Conservation (phyloP, 2,888 invertebrate genomes). For the Arctia plantaginis region DNA sequence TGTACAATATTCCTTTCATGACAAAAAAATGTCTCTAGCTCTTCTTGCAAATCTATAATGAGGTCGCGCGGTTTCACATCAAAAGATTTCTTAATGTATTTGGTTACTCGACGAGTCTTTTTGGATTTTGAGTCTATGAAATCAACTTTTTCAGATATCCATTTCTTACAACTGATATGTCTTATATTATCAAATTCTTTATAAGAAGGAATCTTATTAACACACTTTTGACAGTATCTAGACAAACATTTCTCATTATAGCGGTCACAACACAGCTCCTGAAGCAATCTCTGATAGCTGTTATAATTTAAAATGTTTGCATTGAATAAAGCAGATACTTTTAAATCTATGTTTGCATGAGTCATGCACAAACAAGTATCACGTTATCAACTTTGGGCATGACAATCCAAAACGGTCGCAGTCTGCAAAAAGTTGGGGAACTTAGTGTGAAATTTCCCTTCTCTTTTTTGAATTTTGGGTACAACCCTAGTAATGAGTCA, state of each 20-base stretch:
- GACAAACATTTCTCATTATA: slow-evolving; percentile 42
- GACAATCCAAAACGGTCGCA: slow-evolving; percentile 49
- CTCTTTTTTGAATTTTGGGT: too few species aligned
- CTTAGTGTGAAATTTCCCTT: slow-evolving; percentile 15
- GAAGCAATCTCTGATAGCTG: slow-evolving; percentile 40
- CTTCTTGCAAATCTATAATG: slow-evolving; percentile 21
- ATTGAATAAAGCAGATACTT: slow-evolving; percentile 39
- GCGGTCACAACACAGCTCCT: slow-evolving; percentile 43
- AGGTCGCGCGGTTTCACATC: slow-evolving; percentile 14
- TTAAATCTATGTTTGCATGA: slow-evolving; percentile 46
- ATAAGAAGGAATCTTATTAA: slow-evolving; percentile 38
- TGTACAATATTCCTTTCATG: slow-evolving; percentile 26
- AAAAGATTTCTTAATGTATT: slow-evolving; percentile 16
- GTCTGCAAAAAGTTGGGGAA: too few species aligned
- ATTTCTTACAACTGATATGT: slow-evolving; percentile 16
- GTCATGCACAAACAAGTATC: slow-evolving; percentile 50
- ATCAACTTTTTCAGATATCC: slow-evolving; percentile 16
- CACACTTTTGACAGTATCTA: slow-evolving; percentile 41
- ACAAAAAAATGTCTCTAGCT: slow-evolving; percentile 18
- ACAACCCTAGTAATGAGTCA: too few species aligned
- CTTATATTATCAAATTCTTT: slow-evolving; percentile 20
- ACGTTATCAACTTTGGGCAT: slow-evolving; percentile 40
- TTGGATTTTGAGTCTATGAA: slow-evolving; percentile 26
- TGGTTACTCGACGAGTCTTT: slow-evolving; percentile 23
- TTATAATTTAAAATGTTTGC: slow-evolving; percentile 43